Evolutionary conservation across 2,888 invertebrate species (phyloP).

Genomic region (Fabriciana adippe): DNA sequence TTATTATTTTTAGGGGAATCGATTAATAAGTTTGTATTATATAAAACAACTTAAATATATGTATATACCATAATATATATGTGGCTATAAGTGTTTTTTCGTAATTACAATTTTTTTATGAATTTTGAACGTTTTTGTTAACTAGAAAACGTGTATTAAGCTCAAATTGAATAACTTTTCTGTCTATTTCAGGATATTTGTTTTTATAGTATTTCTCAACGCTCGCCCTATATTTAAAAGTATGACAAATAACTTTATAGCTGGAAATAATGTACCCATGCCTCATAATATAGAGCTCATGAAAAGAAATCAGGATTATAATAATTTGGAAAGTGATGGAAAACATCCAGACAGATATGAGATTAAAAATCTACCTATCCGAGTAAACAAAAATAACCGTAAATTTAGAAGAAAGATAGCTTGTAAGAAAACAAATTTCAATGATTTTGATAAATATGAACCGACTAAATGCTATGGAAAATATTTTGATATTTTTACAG

Average conservation of each 20-base stretch:
- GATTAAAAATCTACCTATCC: background rate
- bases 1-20: no score
- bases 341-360: background rate
- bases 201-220: constrained; percentile 63
- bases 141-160: no score
- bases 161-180: no score
- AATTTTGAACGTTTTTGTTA: no score
- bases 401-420: constrained; percentile 33
- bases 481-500: background rate
- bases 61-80: no score
- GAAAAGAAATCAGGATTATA: background rate
- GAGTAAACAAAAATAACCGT: constrained; percentile 17
- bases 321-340: background rate
- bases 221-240: constrained; percentile 68
- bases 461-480: constrained; percentile 3
- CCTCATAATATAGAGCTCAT: constrained; percentile 21
- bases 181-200: constrained; percentile 61
- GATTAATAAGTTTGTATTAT: no score
- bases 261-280: constrained; percentile 13
- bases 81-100: no score
- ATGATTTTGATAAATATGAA: constrained; percentile 28
- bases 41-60: no score
- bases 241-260: constrained; percentile 48
- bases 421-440: constrained; percentile 29
- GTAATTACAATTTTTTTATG: no score